Conservation (phyloP, 2,797 vertebrate genomes). For the Sebastes diploproa region DNA sequence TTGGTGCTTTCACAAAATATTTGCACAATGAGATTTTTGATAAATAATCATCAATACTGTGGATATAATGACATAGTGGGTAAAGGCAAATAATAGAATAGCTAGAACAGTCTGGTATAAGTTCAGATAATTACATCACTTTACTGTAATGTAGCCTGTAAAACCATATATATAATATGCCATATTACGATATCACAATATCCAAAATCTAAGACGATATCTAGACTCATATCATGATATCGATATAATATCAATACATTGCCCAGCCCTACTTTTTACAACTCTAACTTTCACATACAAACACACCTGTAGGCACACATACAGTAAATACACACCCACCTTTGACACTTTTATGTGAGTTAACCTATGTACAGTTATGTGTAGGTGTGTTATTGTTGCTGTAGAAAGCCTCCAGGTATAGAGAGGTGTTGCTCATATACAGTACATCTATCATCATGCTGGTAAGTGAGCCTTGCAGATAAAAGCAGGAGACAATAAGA, state of each 20-base stretch:
- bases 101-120: too few species aligned
- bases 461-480: background rate
- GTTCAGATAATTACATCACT: rapidly evolving
- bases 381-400: background rate
- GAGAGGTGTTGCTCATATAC: background rate
- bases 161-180: too few species aligned
- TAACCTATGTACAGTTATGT: background rate
- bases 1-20: too few species aligned
- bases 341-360: background rate
- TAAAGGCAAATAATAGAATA: too few species aligned
- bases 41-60: too few species aligned
- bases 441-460: background rate
- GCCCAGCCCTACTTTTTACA: background rate
- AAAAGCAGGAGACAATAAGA: conserved; percentile 1
- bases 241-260: too few species aligned
- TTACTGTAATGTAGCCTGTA: rapidly evolving
- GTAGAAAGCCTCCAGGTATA: background rate
- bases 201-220: too few species aligned
- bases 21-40: too few species aligned
- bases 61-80: too few species aligned
- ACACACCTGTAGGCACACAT: background rate
- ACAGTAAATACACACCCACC: background rate
- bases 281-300: background rate
- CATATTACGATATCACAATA: too few species aligned
- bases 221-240: rapidly evolving